Base-by-base conservation (phyloP, 1,140 invertebrate species). In the Danaus melanippus region DNA sequence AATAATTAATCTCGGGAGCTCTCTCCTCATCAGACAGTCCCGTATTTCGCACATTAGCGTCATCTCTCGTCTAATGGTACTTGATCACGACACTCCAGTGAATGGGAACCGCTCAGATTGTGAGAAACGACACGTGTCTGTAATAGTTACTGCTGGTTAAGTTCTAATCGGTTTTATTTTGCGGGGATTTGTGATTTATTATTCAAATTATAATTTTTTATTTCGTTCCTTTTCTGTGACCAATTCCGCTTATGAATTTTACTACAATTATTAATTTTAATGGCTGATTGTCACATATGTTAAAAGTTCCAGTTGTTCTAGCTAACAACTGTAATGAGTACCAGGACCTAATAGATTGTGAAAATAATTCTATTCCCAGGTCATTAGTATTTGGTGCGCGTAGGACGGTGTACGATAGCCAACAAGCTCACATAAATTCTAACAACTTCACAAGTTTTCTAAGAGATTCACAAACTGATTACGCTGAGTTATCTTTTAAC, bases 111-210 rank as follows among this genome's bases (percentile, higher is more conserved):
- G n/a, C 44, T 50, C 52, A 55, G 63, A 57, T 63, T 66, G 63
- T 66, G 66, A 56, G 66, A 68, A 58, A 15, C 39, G 51, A 56
- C 66, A 69, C 58, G 58, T 69, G 64, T 45, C 53, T 10, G 11
- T 42, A 12, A 41, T 41, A 41, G 41, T 46, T 46, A 3, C 7
- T 53, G 32, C 17, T 10, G 42, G 21, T 32, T 32, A 32, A 32
- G 21, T 32, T 32, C 21, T 5, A 7, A 3, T 32, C 21, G 21
- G 21, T 32, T 32, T 32, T 7, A 32, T 32, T 32, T 32, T 32
- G 21, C 21, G 21, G 21, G 21, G 21, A 32, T 32, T 7, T 32
- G 21, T 32, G 21, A 32, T 32, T 32, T 32, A 32, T 32, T 32
- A 32, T 32, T 32, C 21, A 32, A 32, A 32, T 32, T 32, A 32